A percentile compares a stretch with the other conserved stretches of the same genome.
Evolutionary conservation across 2,888 invertebrate species (phyloP).

Genomic region (Drosophila meridionalis): DNA sequence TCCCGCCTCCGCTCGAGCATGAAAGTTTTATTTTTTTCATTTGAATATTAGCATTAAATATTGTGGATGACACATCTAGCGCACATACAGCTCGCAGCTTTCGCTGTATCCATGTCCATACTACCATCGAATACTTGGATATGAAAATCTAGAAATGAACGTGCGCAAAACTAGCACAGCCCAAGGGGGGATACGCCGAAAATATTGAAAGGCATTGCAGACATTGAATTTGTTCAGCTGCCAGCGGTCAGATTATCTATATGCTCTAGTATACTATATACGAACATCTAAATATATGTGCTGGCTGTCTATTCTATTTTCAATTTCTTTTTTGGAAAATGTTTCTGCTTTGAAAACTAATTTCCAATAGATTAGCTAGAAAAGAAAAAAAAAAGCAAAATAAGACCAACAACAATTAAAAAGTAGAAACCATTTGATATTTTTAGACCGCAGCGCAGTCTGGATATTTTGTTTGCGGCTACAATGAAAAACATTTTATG

Average conservation of each 20-base stretch:
- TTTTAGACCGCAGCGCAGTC: slow-evolving; percentile 58
- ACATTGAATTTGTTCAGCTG: slow-evolving; percentile 61
- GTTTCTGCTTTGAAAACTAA: slow-evolving; percentile 62
- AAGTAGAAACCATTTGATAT: slow-evolving; percentile 49
- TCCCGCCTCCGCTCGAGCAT: slow-evolving; percentile 79
- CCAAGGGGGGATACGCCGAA: slow-evolving; percentile 40
- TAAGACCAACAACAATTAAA: slow-evolving; percentile 18
- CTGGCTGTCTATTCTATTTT: slow-evolving; percentile 66
- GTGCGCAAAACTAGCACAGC: slow-evolving; percentile 64
- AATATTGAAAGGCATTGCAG: slow-evolving; percentile 65
- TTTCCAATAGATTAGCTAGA: slow-evolving; percentile 78
- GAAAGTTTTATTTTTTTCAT: slow-evolving; percentile 72
- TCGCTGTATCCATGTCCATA: slow-evolving; percentile 48
- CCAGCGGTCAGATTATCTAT: slow-evolving; percentile 49
- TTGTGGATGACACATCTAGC: slow-evolving; percentile 80
- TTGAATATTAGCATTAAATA: slow-evolving; percentile 79
- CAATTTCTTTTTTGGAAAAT: slow-evolving; percentile 70
- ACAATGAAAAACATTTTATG: slow-evolving; percentile 68
- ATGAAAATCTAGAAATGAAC: slow-evolving; percentile 38
- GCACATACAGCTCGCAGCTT: slow-evolving; percentile 38
- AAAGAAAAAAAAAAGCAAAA: slow-evolving; percentile 38
- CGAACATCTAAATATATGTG: slow-evolving; percentile 18
- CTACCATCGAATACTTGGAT: slow-evolving; percentile 24
- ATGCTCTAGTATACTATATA: slow-evolving; percentile 15
- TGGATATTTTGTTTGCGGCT: slow-evolving; percentile 46